Base-by-base conservation (phyloP, 2,113 vertebrate genomes). In the Anolis sagrei region DNA sequence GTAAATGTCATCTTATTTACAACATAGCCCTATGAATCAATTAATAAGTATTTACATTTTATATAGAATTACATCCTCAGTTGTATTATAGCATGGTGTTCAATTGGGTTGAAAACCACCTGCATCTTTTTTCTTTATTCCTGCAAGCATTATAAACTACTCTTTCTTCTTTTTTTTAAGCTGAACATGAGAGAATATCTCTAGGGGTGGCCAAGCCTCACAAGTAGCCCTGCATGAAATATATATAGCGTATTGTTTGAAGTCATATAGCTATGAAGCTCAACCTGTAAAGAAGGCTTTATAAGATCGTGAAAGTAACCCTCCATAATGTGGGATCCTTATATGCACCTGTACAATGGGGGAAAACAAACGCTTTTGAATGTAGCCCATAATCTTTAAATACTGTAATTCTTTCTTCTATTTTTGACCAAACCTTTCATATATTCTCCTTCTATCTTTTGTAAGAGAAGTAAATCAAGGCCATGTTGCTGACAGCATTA, bases 401-500 rank as follows among this genome's bases (percentile, higher is more conserved):
- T 44, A 11, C 29, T 62, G 61, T 48, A 48, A 49, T 23, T 18
- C 39, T 75, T 23, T 66, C 13, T 76, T 76, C 73, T 27, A 2
- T 79, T 79, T 83, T 48, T 64, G 61, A 76, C 29, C n/a, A 66
- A 84, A 84, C 11, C 21, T 51, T 76, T 75, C 36, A 19, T 16
- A n/a, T 83, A 32, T 32, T n/a, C n/a, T 72, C 19, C 76, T 32
- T 78, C 49, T 5, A 6, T 4, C 19, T 83, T 83, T 75, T 64
- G 27, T 73, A 73, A 61, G 4, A 16, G 54, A 64, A 64, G 27
- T 48, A 75, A 36, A 72, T 39, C 21, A 54, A 72, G n/a, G n/a
- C 23, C 49, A 23, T 36, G 14, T n/a, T 39, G 76, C 29, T 58
- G 27, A 13, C 51, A 61, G 25, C 25, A 62, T 39, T 83, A 83